Conservation (phyloP, 1,140 invertebrate species). For the Phocides pigmalion region DNA sequence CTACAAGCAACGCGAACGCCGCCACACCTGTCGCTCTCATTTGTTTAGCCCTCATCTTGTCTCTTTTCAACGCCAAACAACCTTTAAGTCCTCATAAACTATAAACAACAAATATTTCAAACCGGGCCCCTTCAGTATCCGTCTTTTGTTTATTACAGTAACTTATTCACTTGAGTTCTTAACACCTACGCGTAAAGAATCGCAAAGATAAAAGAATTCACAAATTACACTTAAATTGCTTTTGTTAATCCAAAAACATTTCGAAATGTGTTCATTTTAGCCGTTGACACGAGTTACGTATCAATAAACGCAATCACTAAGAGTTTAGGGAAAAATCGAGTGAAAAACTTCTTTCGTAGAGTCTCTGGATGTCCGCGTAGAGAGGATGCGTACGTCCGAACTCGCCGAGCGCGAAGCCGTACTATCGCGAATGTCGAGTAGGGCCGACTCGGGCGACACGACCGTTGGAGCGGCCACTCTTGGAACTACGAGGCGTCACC, state of each 20-base stretch:
- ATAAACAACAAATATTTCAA: slow-evolving; percentile 71
- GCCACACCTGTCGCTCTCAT: slow-evolving; percentile 77
- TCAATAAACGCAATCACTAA: slow-evolving; percentile 43
- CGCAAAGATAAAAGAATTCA: slow-evolving; percentile 61
- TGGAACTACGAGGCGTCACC: slow-evolving; percentile 66
- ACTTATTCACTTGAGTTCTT: slow-evolving; percentile 73
- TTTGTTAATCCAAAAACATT: slow-evolving; percentile 45
- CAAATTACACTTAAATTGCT: slow-evolving; percentile 66
- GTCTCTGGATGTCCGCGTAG: slow-evolving; percentile 30
- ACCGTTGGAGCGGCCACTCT: slow-evolving; percentile 44
- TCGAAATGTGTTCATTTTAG: slow-evolving; percentile 46
- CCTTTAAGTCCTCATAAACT: slow-evolving; percentile 62
- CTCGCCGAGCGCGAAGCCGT: slow-evolving; percentile 53
- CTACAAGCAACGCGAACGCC: slow-evolving; percentile 72
- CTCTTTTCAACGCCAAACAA: slow-evolving; percentile 71
- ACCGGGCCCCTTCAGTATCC: slow-evolving; percentile 56
- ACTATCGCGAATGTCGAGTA: slow-evolving; percentile 47
- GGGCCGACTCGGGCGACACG: slow-evolving; percentile 59
- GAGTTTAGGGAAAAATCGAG: slow-evolving; percentile 40
- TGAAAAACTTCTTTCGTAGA: slow-evolving; percentile 75
- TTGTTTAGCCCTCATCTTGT: slow-evolving; percentile 70
- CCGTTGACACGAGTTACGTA: slow-evolving; percentile 54
- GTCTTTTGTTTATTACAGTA: slow-evolving; percentile 70
- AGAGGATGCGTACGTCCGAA: slow-evolving; percentile 55
- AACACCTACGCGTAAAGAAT: slow-evolving; percentile 65